These are phyloP conservation scores for Melipona bicolor DNA, from an alignment of 2,888 invertebrate species.

Conservation along the genomic window DNA sequence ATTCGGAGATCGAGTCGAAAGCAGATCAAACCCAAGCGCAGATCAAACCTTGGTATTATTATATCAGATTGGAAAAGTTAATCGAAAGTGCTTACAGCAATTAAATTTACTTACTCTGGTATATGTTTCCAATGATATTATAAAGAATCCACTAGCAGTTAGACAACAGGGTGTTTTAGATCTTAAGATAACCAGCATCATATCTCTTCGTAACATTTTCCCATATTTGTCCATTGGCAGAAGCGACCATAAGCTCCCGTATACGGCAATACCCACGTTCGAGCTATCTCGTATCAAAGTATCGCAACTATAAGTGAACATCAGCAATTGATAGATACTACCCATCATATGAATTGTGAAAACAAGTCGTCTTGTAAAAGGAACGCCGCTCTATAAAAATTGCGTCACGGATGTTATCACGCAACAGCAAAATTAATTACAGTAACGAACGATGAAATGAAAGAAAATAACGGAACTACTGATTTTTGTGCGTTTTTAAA, in stretches of 20 bases:
- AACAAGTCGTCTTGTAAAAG: not conserved
- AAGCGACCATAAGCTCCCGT: not conserved
- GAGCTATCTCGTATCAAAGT: constrained; percentile 20
- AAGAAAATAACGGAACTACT: not conserved
- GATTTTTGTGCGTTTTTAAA: too few relatives aligned
- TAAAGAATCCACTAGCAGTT: constrained; percentile 60
- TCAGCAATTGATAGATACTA: constrained; percentile 24
- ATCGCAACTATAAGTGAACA: constrained; percentile 51
- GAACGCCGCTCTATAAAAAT: not conserved
- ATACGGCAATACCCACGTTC: not conserved
- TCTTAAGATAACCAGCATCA: constrained; percentile 24
- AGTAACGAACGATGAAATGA: not conserved
- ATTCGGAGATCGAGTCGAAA: not conserved
- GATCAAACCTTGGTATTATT: not conserved
- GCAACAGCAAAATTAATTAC: not conserved
- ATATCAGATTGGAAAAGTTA: too few relatives aligned
- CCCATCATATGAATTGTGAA: constrained; percentile 8
- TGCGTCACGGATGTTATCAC: not conserved
- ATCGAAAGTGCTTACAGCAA: not conserved
- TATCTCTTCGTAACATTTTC: constrained; percentile 16
- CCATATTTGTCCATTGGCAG: constrained; percentile 24
- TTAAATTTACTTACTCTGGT: constrained; percentile 10
- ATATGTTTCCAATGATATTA: constrained; percentile 54
- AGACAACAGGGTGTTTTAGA: constrained; percentile 43
- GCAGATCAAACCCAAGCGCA: too few relatives aligned